phyloP scores from a whole-genome alignment of 2,888 invertebrate species.

The Diploptera punctata region DNA sequence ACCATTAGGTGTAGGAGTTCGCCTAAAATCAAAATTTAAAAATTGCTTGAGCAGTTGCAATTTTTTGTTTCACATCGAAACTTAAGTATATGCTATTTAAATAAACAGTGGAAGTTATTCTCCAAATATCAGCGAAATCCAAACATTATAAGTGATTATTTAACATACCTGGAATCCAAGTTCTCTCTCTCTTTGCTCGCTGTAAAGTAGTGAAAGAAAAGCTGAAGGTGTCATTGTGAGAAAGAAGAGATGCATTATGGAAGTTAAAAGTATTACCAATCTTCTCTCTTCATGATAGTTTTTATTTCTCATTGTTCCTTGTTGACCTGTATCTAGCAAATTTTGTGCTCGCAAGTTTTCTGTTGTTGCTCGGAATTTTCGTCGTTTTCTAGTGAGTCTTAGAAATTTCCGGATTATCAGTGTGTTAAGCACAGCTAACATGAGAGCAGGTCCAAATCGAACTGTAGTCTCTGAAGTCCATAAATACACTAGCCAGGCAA shows the following conservation, averaged over 20 bases:
- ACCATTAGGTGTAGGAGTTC: too few relatives aligned
- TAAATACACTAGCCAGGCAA: constrained; percentile 52
- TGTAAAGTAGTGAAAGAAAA: constrained; percentile 55
- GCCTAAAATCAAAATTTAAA: too few relatives aligned
- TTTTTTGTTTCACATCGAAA: too few relatives aligned
- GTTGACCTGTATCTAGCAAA: constrained; percentile 37
- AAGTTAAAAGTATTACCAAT: constrained; percentile 55
- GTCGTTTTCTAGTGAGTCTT: constrained; percentile 53
- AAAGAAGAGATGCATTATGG: constrained; percentile 58
- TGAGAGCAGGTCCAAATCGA: constrained; percentile 56
- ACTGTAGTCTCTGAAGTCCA: constrained; percentile 54
- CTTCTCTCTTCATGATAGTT: constrained; percentile 56
- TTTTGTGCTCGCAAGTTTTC: constrained; percentile 41
- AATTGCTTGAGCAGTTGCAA: too few relatives aligned
- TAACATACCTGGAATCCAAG: constrained; percentile 13
- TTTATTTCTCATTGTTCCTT: constrained; percentile 28
- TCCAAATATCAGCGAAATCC: too few relatives aligned
- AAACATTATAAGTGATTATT: neutral
- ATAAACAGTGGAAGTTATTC: too few relatives aligned
- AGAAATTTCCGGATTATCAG: constrained; percentile 57
- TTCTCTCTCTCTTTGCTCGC: constrained; percentile 49
- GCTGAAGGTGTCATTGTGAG: constrained; percentile 58
- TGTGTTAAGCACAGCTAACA: constrained; percentile 56
- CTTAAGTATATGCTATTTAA: too few relatives aligned
- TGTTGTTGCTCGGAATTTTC: constrained; percentile 48